phyloP scores from a whole-genome alignment of 2,797 vertebrate genomes.

The Huso huso region DNA sequence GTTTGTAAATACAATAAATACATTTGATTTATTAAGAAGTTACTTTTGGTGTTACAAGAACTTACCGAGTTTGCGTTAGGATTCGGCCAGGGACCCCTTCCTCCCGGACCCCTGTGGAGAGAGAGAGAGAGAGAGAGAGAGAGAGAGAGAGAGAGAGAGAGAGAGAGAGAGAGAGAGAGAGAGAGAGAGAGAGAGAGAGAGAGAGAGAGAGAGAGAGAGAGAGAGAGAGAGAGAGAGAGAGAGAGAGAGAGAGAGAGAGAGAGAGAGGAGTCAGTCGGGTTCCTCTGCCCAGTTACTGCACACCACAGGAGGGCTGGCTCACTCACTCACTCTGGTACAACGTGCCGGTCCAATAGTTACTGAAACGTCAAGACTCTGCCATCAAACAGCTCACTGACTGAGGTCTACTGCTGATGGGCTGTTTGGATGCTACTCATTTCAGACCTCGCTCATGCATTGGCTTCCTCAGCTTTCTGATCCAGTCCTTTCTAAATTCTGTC shows the following conservation, averaged over 20 bases:
- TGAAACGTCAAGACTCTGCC: too few relatives aligned
- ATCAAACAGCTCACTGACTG: too few relatives aligned
- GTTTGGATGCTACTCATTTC: too few relatives aligned
- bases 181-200: background rate
- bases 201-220: background rate
- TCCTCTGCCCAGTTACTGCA: too few relatives aligned
- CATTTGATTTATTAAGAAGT: background rate
- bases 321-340: too few relatives aligned
- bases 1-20: background rate
- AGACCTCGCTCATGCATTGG: too few relatives aligned
- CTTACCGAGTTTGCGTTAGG: constrained; percentile 81
- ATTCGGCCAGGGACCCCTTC: constrained; percentile 29
- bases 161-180: background rate
- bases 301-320: too few relatives aligned
- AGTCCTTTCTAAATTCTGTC: too few relatives aligned
- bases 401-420: too few relatives aligned
- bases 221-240: background rate
- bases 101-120: background rate
- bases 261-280: background rate
- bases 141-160: background rate
- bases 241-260: background rate
- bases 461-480: too few relatives aligned
- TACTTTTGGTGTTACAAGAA: constrained; percentile 14
- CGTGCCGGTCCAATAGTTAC: too few relatives aligned
- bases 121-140: background rate